phyloP scores from a whole-genome alignment of 2,113 vertebrate genomes.

The Turnix velox region DNA sequence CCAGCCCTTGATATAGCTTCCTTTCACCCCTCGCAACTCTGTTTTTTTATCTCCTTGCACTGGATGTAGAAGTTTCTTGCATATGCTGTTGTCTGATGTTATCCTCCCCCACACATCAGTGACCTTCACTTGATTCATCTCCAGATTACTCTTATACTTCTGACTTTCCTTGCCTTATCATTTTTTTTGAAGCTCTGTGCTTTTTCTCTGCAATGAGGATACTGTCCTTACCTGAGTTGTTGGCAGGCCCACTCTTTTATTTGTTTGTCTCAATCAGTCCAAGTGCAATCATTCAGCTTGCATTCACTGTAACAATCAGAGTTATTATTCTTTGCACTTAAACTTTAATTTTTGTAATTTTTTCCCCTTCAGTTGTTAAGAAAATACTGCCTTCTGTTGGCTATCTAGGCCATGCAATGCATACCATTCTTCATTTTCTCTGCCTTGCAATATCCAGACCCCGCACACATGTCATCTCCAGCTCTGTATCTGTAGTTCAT shows the following conservation, averaged over 20 bases:
- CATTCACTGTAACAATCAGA: background rate
- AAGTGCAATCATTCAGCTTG: rapidly evolving
- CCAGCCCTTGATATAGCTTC: background rate
- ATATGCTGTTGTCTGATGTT: background rate
- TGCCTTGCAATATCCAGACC: background rate
- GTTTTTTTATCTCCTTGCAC: background rate
- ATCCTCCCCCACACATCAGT: background rate
- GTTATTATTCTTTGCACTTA: background rate
- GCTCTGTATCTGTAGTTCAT: background rate
- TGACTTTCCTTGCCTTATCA: background rate
- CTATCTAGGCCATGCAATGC: background rate
- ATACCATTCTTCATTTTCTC: background rate
- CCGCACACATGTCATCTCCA: background rate
- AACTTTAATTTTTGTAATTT: background rate
- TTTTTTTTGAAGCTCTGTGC: background rate
- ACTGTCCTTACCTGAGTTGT: background rate
- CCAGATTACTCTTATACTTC: background rate
- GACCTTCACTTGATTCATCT: background rate
- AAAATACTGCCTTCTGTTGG: background rate
- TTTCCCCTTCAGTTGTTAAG: background rate
- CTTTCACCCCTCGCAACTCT: background rate
- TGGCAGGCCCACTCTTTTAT: rapidly evolving
- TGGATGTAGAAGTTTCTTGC: background rate
- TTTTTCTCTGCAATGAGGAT: background rate
- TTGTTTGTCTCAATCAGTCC: background rate